A percentile compares a stretch with the other conserved stretches of the same genome.
Conservation (phyloP, 2,888 invertebrate species). For the Coecobrya sp. region DNA sequence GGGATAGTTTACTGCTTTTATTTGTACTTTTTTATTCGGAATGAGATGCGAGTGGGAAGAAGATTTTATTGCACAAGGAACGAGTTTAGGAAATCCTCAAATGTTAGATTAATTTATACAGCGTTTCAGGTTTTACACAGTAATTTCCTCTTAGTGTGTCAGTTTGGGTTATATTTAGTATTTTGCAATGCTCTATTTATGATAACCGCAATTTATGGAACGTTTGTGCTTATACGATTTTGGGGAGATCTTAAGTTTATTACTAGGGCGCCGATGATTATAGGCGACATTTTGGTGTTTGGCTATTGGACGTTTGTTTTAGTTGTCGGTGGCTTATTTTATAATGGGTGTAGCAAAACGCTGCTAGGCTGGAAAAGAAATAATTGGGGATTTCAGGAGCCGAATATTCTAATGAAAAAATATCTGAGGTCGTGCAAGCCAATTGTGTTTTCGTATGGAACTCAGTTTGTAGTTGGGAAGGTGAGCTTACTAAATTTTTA, state of each 20-base stretch:
- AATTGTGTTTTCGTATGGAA: slow-evolving; percentile 9
- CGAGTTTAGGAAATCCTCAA: neutral
- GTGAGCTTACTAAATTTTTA: neutral
- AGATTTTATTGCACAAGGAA: neutral
- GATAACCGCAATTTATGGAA: neutral
- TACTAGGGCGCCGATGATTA: neutral
- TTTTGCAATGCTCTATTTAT: neutral
- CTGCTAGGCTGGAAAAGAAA: neutral
- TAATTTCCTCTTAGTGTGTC: neutral
- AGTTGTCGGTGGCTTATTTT: neutral
- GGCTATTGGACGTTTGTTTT: neutral
- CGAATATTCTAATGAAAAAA: neutral
- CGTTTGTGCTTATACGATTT: neutral
- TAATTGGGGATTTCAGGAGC: neutral
- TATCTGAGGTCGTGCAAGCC: neutral
- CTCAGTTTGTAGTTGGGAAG: neutral
- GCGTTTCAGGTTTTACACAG: neutral
- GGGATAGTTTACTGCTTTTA: neutral
- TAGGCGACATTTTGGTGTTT: neutral
- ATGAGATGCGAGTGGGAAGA: neutral
- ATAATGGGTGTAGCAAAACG: neutral
- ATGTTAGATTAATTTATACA: neutral
- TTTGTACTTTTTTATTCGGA: neutral
- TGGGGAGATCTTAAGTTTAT: neutral
- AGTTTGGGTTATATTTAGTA: neutral